A percentile compares a stretch with the other conserved stretches of the same genome.
These are phyloP conservation scores for Drosophila bipectinata DNA, from an alignment of 1,140 invertebrate species.

Conservation along the genomic window DNA sequence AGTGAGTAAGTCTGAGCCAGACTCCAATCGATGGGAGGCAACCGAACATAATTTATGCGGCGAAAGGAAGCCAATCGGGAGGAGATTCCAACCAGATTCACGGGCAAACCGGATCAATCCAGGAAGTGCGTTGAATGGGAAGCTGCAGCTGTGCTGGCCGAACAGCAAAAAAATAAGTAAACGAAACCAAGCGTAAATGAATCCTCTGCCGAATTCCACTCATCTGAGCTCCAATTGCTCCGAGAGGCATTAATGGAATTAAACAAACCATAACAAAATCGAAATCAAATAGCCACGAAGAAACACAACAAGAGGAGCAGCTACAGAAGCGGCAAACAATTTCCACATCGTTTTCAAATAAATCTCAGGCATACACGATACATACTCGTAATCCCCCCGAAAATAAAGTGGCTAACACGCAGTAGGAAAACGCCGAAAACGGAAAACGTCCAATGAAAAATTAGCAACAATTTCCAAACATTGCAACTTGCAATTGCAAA, in stretches of 20 bases:
- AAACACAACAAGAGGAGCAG: constrained; percentile 6
- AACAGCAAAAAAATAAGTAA: too few relatives aligned
- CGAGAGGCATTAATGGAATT: constrained; percentile 58
- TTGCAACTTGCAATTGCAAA: constrained; percentile 26
- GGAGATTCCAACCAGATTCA: constrained; percentile 4
- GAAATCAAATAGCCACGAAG: constrained; percentile 32
- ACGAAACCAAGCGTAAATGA: constrained; percentile 9
- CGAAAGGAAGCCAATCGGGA: constrained; percentile 15
- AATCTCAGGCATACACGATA: constrained; percentile 64
- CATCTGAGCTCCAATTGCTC: constrained; percentile 42
- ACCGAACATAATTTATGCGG: constrained; percentile 35
- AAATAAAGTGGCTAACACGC: constrained; percentile 41
- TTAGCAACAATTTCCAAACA: constrained; percentile 61
- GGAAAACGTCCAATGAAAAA: constrained; percentile 55
- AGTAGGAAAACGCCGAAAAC: constrained; percentile 49
- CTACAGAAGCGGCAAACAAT: constrained; percentile 22
- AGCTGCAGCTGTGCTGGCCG: constrained; percentile 7
- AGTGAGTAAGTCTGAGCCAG: not conserved
- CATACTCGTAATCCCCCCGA: constrained; percentile 49
- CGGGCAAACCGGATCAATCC: constrained; percentile 13
- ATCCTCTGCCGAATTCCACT: constrained; percentile 7
- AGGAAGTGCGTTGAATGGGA: constrained; percentile 36
- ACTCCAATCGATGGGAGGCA: constrained; percentile 19
- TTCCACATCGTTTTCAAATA: constrained; percentile 61
- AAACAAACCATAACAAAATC: constrained; percentile 69